Evolutionary conservation across 2,888 invertebrate genomes (phyloP).

Genomic region (Zelleria hepariella): DNA sequence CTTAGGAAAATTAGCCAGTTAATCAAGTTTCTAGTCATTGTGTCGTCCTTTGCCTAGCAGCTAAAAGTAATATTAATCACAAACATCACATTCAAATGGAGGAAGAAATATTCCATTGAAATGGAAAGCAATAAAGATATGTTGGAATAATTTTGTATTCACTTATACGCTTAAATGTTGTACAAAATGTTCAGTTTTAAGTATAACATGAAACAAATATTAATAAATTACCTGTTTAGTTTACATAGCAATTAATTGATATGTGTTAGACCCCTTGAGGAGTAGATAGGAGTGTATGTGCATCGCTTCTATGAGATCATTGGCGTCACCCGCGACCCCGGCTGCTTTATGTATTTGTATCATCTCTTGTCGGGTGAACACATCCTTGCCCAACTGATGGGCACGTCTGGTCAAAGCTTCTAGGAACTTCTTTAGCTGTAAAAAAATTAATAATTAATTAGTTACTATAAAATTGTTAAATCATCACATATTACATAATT

Average conservation of each 20-base stretch:
- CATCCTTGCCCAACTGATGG: slow-evolving; percentile 75
- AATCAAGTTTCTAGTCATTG: not conserved
- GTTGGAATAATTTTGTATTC: too few relatives aligned
- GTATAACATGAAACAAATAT: not conserved
- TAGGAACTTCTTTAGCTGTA: slow-evolving; percentile 80
- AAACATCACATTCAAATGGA: too few relatives aligned
- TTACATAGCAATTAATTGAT: slow-evolving; percentile 69
- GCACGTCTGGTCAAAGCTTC: slow-evolving; percentile 76
- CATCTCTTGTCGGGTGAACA: slow-evolving; percentile 84
- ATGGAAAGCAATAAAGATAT: too few relatives aligned
- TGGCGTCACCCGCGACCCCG: slow-evolving; percentile 77
- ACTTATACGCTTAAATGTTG: too few relatives aligned
- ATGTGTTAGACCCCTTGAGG: slow-evolving; percentile 82
- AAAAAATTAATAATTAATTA: too few relatives aligned
- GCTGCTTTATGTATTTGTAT: slow-evolving; percentile 78
- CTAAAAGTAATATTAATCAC: not conserved
- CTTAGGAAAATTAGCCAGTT: not conserved
- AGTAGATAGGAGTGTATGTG: slow-evolving; percentile 90
- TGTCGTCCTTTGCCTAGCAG: not conserved
- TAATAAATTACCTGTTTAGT: not conserved
- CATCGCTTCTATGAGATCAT: slow-evolving; percentile 80
- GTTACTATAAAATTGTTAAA: too few relatives aligned
- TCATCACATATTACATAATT: too few relatives aligned
- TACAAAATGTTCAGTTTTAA: too few relatives aligned
- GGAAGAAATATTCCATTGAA: too few relatives aligned